Percentiles rank a stretch among this genome's conserved stretches.
Conservation (phyloP, 2,797 vertebrate genomes). For the Salmo trutta region DNA sequence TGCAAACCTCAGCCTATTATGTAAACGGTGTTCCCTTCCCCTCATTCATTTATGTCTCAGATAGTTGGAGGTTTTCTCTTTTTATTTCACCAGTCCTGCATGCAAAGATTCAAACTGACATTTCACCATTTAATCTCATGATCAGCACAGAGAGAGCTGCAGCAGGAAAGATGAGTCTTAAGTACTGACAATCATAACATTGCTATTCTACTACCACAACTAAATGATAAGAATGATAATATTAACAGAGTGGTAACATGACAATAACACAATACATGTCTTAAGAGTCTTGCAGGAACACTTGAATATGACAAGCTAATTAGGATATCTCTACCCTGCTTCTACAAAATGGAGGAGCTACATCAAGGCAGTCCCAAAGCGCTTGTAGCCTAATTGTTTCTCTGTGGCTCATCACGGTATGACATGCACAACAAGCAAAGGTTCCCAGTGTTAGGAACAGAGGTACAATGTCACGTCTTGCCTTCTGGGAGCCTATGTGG, state of each 20-base stretch:
- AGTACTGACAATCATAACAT: background rate
- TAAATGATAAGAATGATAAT: background rate
- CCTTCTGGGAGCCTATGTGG: slow-evolving; percentile 39
- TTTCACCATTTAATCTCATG: background rate
- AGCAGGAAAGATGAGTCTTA: background rate
- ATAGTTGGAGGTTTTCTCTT: background rate
- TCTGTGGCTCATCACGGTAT: slow-evolving; percentile 49
- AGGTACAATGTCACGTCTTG: slow-evolving; percentile 60
- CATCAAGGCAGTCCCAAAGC: slow-evolving; percentile 46
- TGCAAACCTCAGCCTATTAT: background rate
- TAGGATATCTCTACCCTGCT: slow-evolving; percentile 28
- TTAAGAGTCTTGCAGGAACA: background rate
- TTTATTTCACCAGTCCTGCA: background rate
- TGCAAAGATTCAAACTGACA: background rate
- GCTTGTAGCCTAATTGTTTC: slow-evolving; percentile 58
- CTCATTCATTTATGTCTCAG: slow-evolving; percentile 19
- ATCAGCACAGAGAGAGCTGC: background rate
- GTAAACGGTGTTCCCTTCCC: slow-evolving; percentile 45
- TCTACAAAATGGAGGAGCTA: slow-evolving; percentile 63
- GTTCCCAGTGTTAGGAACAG: slow-evolving; percentile 46
- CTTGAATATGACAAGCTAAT: background rate
- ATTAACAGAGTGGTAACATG: background rate
- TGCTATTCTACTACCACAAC: background rate
- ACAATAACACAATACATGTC: background rate
- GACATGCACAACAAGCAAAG: slow-evolving; percentile 50